Evolutionary conservation across 92 coral and sea anemone genomes (phyloP).

Genomic region (Virgularia gustaviana): DNA sequence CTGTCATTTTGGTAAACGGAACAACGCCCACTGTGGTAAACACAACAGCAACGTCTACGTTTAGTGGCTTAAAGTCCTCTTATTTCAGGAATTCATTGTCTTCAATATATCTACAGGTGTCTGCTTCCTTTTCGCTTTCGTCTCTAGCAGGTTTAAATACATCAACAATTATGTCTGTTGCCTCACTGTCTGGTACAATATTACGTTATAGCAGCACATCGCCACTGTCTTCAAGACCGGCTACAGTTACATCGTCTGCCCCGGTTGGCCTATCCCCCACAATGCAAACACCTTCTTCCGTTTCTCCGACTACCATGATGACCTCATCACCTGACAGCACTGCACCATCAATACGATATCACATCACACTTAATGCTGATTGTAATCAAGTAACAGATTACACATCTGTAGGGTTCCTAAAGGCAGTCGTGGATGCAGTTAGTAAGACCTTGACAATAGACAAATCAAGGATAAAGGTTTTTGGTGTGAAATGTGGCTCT

Average conservation of each 20-base stretch:
- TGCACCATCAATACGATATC: not conserved
- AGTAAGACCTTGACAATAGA: constrained; percentile 29
- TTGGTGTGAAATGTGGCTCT: constrained; percentile 62
- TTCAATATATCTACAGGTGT: no score
- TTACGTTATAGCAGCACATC: no score
- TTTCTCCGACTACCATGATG: not conserved
- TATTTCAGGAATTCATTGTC: no score
- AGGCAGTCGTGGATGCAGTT: constrained; percentile 20
- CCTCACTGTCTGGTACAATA: no score
- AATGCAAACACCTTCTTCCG: not conserved
- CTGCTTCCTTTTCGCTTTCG: no score
- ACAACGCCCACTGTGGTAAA: no score
- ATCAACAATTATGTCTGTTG: no score
- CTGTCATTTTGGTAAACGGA: no score
- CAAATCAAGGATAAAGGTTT: constrained; percentile 28
- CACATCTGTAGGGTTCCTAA: constrained; percentile 27
- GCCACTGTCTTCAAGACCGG: not conserved
- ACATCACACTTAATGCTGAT: constrained; percentile 1
- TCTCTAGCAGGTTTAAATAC: no score
- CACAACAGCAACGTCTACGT: not conserved
- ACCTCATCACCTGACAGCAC: not conserved
- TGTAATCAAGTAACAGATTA: not conserved
- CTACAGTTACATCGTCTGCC: not conserved
- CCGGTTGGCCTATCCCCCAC: not conserved
- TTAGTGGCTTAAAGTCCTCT: not conserved